Evolutionary conservation across 2,797 vertebrate genomes (phyloP).

Genomic region (Danio choprae): DNA sequence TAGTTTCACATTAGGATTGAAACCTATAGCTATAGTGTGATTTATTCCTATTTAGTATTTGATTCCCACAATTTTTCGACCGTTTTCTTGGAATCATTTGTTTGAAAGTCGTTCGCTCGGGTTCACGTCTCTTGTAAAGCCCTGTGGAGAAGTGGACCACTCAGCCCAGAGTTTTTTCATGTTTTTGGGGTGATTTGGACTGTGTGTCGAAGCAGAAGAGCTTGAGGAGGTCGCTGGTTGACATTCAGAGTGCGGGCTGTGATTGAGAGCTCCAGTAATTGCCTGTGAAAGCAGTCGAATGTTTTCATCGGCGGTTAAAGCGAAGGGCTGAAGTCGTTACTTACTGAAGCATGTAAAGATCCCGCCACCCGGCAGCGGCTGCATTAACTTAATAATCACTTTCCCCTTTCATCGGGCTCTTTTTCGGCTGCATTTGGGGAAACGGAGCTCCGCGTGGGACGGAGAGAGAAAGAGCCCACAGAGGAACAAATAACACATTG

Average conservation of each 20-base stretch:
- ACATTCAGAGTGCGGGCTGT: constrained; percentile 61
- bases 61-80: too few relatives aligned
- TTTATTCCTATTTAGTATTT: too few relatives aligned
- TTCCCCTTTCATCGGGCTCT: constrained; percentile 77
- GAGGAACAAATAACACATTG: constrained; percentile 70
- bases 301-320: constrained; percentile 68
- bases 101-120: too few relatives aligned
- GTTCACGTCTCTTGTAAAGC: too few relatives aligned
- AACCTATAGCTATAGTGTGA: too few relatives aligned
- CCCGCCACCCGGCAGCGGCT: constrained; percentile 64
- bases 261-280: constrained; percentile 77
- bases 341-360: constrained; percentile 76
- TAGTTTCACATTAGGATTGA: too few relatives aligned
- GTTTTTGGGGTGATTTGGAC: too few relatives aligned
- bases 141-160: too few relatives aligned
- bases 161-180: too few relatives aligned
- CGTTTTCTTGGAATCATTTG: too few relatives aligned
- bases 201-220: neutral
- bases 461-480: constrained; percentile 65
- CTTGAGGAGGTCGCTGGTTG: constrained; percentile 53
- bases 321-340: constrained; percentile 56
- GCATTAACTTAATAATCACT: constrained; percentile 77
- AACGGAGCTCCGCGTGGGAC: constrained; percentile 59
- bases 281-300: constrained; percentile 70
- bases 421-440: constrained; percentile 68